A percentile compares a stretch with the other conserved stretches of the same genome.
These are phyloP conservation scores for Acanthis flammea DNA, from an alignment of 2,797 vertebrate species.

Conservation along the genomic window DNA sequence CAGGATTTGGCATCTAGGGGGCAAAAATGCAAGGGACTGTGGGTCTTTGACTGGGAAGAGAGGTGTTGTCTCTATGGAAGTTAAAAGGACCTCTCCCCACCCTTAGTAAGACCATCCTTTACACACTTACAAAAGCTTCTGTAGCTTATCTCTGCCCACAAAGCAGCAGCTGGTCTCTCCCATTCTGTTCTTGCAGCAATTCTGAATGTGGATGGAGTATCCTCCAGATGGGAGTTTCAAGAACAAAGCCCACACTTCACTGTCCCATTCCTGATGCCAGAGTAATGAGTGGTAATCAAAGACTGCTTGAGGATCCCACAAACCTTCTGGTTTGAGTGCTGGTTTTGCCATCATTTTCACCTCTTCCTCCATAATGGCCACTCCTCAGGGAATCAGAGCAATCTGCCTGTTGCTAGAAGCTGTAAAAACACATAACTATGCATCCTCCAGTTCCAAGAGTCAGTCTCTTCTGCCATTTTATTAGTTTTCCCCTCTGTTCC, in stretches of 20 bases:
- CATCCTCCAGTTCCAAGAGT: neutral
- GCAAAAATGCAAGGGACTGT: neutral
- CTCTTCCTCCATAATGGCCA: neutral
- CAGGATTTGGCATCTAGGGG: neutral
- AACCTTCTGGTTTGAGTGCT: neutral
- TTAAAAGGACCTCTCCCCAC: neutral
- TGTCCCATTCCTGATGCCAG: neutral
- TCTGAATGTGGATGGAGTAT: neutral
- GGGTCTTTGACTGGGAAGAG: neutral
- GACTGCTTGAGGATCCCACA: neutral
- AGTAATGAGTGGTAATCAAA: neutral
- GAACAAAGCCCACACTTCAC: neutral
- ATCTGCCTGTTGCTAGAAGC: neutral
- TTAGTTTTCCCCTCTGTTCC: neutral
- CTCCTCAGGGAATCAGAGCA: neutral
- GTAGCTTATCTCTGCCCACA: neutral
- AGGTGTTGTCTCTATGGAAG: neutral
- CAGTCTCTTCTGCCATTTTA: neutral
- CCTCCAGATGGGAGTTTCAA: neutral
- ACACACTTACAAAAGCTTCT: fast-evolving
- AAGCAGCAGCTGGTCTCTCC: neutral
- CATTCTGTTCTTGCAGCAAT: neutral
- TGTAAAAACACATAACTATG: neutral
- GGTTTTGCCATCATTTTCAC: neutral
- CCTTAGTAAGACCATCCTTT: neutral